Evolutionary conservation across 1,140 invertebrate species (phyloP).

Genomic region (Hypothenemus hampei): DNA sequence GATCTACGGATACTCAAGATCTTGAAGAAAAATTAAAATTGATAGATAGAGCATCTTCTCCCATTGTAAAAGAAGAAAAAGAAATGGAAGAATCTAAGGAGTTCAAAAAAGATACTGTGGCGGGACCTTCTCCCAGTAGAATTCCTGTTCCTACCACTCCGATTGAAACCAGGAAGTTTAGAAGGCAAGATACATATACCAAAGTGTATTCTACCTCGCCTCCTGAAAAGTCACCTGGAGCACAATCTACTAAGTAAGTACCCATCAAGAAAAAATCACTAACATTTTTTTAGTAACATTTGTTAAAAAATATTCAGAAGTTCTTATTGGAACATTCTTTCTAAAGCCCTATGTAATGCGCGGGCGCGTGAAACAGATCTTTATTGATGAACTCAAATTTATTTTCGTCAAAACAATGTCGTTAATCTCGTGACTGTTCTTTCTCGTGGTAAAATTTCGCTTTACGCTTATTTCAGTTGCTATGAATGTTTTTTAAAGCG

Average conservation of each 20-base stretch:
- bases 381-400: constrained; percentile 30
- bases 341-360: too few species aligned
- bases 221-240: constrained; percentile 18
- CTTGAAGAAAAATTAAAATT: constrained; percentile 23
- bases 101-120: constrained; percentile 41
- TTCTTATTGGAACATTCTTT: too few species aligned
- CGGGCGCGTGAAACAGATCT: constrained; percentile 16
- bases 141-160: constrained; percentile 49
- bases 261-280: too few species aligned
- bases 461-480: constrained; percentile 25
- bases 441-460: not conserved
- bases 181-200: constrained; percentile 51
- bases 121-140: constrained; percentile 36
- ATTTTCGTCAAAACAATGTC: constrained; percentile 26
- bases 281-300: too few species aligned
- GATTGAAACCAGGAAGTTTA: constrained; percentile 45
- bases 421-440: constrained; percentile 17
- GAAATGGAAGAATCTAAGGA: constrained; percentile 27
- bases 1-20: constrained; percentile 39
- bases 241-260: constrained; percentile 15
- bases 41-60: constrained; percentile 31
- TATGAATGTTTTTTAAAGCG: constrained; percentile 19
- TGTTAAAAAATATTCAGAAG: too few species aligned
- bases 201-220: constrained; percentile 36
- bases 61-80: constrained; percentile 13